Evolutionary conservation across 2,113 vertebrate genomes (phyloP), one percentile per base, ranked within the genome.

Genomic region (Carassius auratus): DNA sequence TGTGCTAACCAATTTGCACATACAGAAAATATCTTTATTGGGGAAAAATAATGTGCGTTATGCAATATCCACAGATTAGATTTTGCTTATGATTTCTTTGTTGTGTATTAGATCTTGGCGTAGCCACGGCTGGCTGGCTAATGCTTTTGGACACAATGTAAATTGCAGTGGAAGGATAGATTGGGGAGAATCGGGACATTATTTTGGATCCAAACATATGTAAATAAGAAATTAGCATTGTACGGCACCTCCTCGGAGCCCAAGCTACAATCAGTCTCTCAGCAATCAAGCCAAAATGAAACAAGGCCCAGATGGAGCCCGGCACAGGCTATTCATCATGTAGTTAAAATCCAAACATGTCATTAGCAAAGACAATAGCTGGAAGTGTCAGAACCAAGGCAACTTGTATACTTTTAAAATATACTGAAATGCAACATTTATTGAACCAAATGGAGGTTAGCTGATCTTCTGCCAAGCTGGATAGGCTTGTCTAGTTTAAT

Each of bases 141-240:
- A 61, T 5, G 14, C 59, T 81, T 66, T 81, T 66, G 78, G 38
- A 61, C n/a, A 15, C 78, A 5, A 30, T 81, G 36, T 52, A 10
- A 66, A 68, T 52, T 81, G 62, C 23, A 50, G 61, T 68, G 5
- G 15, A 81, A 19, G 45, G 79, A n/a, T 30, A 69, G 45, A 69
- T 68, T 50, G 10, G 62, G 79, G 79, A 50, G 62, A 81, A 48
- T 68, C 45, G 33, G 62, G 21, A 68, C 42, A 52, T 81, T 68
- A 81, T 48, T 81, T 80, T 81, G 42, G 79, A 81, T 81, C 42
- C 79, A 81, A 68, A 81, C 45, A 21, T 52, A 81, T 68, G 79
- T 81, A 81, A 81, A 81, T 81, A 81, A 81, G 62, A 81, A 68
- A 68, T 81, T 81, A 52, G 45, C 15, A 48, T 52, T 68, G 62